Evolutionary conservation across 1,140 invertebrate genomes (phyloP).

Genomic region (Sarcophaga bullata): DNA sequence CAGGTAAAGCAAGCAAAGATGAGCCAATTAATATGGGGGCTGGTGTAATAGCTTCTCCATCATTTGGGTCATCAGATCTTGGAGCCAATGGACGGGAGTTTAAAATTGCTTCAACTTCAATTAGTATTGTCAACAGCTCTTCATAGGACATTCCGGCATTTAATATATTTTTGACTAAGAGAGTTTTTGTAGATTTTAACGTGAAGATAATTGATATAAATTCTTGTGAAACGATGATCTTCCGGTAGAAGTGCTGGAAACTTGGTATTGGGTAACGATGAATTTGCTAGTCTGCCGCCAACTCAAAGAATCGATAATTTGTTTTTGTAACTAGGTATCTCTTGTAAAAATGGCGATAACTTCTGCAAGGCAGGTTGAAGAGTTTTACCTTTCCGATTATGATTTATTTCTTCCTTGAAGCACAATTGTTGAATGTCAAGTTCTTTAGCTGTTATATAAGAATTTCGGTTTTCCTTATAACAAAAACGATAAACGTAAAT

Average conservation of each 20-base stretch:
- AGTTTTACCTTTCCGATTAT: not conserved
- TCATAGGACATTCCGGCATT: not conserved
- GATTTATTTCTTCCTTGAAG: not conserved
- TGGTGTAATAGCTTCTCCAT: not conserved
- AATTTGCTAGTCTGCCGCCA: not conserved
- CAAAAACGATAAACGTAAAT: not conserved
- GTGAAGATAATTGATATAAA: conserved; percentile 32
- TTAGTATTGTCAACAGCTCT: not conserved
- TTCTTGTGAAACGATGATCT: conserved; percentile 20
- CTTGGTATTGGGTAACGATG: not conserved
- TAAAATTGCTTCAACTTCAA: not conserved
- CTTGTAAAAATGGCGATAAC: too few species aligned
- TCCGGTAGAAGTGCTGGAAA: conserved; percentile 33
- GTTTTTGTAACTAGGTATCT: too few species aligned
- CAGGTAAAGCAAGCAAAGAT: not conserved
- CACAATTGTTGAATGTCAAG: not conserved
- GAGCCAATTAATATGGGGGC: not conserved
- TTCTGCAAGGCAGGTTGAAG: too few species aligned
- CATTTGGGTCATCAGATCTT: not conserved
- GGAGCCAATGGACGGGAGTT: not conserved
- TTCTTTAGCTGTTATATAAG: not conserved
- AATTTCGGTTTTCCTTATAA: not conserved
- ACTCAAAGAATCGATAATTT: not conserved
- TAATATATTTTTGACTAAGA: not conserved
- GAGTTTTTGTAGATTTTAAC: conserved; percentile 4